Base-by-base conservation (phyloP, 2,113 vertebrate genomes). In the Galbula dea region DNA sequence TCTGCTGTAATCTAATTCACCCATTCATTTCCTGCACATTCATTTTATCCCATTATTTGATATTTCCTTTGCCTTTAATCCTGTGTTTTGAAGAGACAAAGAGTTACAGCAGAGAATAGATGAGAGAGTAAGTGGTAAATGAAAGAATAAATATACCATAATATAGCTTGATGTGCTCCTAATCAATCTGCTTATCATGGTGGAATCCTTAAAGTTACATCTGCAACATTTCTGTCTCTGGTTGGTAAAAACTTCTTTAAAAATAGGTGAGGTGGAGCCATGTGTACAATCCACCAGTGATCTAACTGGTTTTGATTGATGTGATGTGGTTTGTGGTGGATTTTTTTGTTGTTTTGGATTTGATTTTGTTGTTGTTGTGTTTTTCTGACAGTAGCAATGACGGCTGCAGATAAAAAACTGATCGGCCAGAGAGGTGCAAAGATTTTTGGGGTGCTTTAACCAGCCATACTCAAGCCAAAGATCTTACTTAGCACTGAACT, bases 21-120 rank as follows among this genome's bases (percentile, higher is more conserved):
- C 75, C 88, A 74, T 94, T 96, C 92, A 91, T 96, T 94, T 91
- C 95, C 95, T 95, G 87, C 93, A 79, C 88, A 86, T 93, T 95
- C 91, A 83, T 96, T 96, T 96, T 94, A 96, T 95, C 86, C 91
- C 52, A 86, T 96, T 97, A 94, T 96, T 89, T 88, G 88, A 95
- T 78, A 96, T 94, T 97, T 96, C 93, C 90, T 96, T 96, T 95
- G 91, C 95, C 94, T 96, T 95, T 96, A 96, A 95, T 97, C 79
- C 88, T 86, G 84, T 93, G 79, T 91, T 95, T 95, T 93, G 87
- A 86, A 88, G 88, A 95, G 78, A 79, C 77, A n/a, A 45, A 58
- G 76, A 91, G 81, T 91, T 94, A 57, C 78, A 92, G 65, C 67
- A 88, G 67, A 96, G 77, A 94, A 86, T 22, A 91, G 81, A 82